Evolutionary conservation across 2,113 vertebrate genomes (phyloP).

Genomic region (Pelmatolapia mariae): DNA sequence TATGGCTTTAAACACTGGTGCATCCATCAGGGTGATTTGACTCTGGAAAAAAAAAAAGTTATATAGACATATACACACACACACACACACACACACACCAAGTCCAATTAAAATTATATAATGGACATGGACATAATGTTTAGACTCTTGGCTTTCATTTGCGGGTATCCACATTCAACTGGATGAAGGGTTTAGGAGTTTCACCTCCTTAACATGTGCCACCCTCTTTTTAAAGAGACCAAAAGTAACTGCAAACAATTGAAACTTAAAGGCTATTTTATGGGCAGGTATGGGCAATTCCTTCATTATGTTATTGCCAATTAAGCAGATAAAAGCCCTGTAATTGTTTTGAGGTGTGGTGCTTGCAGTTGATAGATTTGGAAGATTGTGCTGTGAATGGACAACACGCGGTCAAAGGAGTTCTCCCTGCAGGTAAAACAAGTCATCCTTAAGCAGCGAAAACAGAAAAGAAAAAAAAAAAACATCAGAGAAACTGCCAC

Average conservation of each 20-base stretch:
- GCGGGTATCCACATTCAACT: not conserved
- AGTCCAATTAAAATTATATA: not conserved
- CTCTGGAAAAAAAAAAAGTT: slow-evolving; percentile 70
- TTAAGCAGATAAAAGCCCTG: not conserved
- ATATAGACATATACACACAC: not conserved
- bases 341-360: not conserved
- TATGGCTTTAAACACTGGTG: slow-evolving; percentile 91
- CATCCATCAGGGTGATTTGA: slow-evolving; percentile 92
- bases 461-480: not conserved
- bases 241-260: not conserved
- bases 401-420: not conserved
- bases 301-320: not conserved
- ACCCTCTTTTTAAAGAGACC: not conserved
- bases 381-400: not conserved
- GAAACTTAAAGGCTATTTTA: not conserved
- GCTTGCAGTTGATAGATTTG: not conserved
- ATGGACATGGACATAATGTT: not conserved
- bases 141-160: not conserved
- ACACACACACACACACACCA: not conserved
- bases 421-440: not conserved
- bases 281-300: not conserved
- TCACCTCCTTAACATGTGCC: not conserved
- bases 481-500: not conserved
- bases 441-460: not conserved
- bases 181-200: not conserved